Base-by-base conservation (phyloP, 1,140 invertebrate genomes). In the Bursaphelenchus mucronatus region DNA sequence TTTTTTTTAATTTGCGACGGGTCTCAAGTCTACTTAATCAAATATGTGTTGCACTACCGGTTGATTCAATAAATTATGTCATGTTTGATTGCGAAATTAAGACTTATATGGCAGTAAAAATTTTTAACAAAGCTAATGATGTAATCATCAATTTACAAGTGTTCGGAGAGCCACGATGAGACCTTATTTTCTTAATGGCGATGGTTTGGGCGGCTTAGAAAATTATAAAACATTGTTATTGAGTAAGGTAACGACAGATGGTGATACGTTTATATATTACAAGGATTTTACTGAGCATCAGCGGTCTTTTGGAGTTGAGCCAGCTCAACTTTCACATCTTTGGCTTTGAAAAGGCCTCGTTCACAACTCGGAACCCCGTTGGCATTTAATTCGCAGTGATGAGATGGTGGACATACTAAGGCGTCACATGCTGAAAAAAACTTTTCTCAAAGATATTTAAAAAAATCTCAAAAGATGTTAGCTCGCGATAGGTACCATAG, bases 391-490 rank as follows among this genome's bases (percentile, higher is more conserved):
- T 69, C 40, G 43, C 67, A 68, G 13, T 50, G 19, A 47, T 68
- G 67, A 10, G 65, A 69, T 4, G 67, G 56, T 0, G 67, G 66
- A 43, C 67, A 68, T 15, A 50, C 67, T 5, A 63, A 19, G 9
- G 67, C 63, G 17, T 71, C 67, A 55, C 67, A 68, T 17, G 67
- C 67, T 68, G 47, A 47, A 68, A 68, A 19, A 44, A 39, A 63
- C 15, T 19, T n/a, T n/a, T n/a, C n/a, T n/a, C n/a, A n/a, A n/a
- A n/a, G n/a, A n/a, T n/a, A n/a, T 15, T 66, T 17, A 17, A 63
- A 47, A 8, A 4, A n/a, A n/a, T n/a, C n/a, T n/a, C n/a, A n/a
- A n/a, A n/a, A n/a, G n/a, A n/a, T n/a, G n/a, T n/a, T n/a, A n/a
- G n/a, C n/a, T n/a, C n/a, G n/a, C n/a, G n/a, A n/a, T n/a, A n/a